Percentiles rank a stretch among this genome's conserved stretches.
Evolutionary conservation across 2,113 vertebrate genomes (phyloP).

Genomic region (Oreocharis arfaki): DNA sequence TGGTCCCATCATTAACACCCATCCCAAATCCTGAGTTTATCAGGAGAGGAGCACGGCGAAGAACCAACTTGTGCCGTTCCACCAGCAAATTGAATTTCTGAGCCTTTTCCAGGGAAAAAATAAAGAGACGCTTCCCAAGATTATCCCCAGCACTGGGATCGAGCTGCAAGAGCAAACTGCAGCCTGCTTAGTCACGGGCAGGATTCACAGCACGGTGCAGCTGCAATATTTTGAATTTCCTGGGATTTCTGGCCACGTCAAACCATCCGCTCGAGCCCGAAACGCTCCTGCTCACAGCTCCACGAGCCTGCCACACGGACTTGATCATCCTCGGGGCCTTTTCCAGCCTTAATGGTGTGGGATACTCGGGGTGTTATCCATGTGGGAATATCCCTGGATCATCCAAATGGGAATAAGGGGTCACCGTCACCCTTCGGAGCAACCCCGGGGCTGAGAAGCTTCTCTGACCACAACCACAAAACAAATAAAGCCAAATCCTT

Average conservation of each 20-base stretch:
- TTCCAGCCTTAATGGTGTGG: not conserved
- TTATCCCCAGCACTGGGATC: not conserved
- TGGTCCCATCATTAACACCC: fast-evolving
- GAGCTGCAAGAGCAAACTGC: not conserved
- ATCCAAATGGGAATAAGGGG: not conserved
- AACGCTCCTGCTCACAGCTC: not conserved
- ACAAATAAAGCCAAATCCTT: too few species aligned
- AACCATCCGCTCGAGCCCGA: not conserved
- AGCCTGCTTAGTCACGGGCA: not conserved
- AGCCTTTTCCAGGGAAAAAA: not conserved
- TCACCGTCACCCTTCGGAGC: fast-evolving
- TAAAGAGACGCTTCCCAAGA: not conserved
- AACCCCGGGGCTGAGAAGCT: not conserved
- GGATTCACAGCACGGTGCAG: not conserved
- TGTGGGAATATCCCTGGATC: fast-evolving
- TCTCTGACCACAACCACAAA: not conserved
- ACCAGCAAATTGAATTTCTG: not conserved
- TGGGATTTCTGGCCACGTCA: not conserved
- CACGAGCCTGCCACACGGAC: fast-evolving
- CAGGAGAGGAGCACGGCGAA: not conserved
- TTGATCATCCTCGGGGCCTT: not conserved
- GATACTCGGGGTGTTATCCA: too few species aligned
- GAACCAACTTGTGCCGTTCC: not conserved
- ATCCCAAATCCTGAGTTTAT: not conserved
- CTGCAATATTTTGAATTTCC: not conserved